Percentiles rank a stretch among this genome's conserved stretches.
phyloP scores from a whole-genome alignment of 2,888 invertebrate genomes.

The Pandemis cinnamomeana region DNA sequence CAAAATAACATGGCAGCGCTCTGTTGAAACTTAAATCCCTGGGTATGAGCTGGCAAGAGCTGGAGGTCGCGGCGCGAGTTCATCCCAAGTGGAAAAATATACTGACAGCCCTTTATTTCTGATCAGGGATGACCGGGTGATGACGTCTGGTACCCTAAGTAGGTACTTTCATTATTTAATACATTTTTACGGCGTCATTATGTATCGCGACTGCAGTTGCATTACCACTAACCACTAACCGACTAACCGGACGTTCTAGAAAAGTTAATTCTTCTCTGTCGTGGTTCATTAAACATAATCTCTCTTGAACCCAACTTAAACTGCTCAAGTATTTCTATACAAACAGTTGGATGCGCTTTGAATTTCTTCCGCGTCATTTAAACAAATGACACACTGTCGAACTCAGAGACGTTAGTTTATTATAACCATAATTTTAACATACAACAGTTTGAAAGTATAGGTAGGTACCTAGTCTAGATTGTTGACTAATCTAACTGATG shows the following conservation, averaged over 20 bases:
- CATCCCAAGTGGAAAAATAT: no score
- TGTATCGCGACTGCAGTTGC: not conserved
- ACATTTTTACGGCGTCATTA: not conserved
- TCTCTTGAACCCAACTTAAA: not conserved
- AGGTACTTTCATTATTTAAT: not conserved
- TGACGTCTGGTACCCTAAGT: no score
- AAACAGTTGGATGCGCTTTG: not conserved
- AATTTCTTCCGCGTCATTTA: not conserved
- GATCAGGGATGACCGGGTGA: no score
- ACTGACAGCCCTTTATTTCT: no score
- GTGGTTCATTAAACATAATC: not conserved
- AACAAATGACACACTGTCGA: not conserved
- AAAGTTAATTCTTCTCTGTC: not conserved
- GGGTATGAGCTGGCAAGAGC: no score
- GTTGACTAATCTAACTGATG: no score
- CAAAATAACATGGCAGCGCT: no score
- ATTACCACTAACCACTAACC: not conserved
- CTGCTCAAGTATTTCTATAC: not conserved
- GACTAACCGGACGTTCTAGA: not conserved
- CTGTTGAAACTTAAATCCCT: no score
- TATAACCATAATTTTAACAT: no score
- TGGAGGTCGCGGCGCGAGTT: no score
- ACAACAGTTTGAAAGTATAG: no score
- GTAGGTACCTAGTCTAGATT: no score
- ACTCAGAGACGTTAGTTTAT: not conserved